Base-by-base conservation (phyloP, 2,888 invertebrate species). In the Hydrotaea diabolus region DNA sequence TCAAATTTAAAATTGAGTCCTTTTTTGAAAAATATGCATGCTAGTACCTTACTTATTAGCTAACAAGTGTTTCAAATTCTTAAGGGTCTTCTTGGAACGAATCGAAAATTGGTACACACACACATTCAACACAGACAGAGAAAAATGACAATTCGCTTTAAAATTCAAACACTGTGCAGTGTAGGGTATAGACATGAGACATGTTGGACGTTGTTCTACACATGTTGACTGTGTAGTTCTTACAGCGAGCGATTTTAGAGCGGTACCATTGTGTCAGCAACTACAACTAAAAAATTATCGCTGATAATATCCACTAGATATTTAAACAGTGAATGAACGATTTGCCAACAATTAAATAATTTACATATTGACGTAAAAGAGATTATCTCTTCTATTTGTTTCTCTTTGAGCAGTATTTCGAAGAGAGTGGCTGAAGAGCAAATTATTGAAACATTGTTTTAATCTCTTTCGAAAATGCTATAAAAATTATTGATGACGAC, bases 171-270 rank as follows among this genome's bases (percentile, higher is more conserved):
- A 21, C 15, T 11, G 15, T 23, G 15, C 59, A 26, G 59, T 59
- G 23, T 23, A 59, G 59, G 59, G 59, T 59, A 19, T 59, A 26
- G 23, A 59, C 59, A 59, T 62, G 62, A 31, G 26, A 66, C 64
- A 36, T 31, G 31, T 26, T n/a, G 46, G 21, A 59, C 7, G 15
- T 23, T 31, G 31, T 31, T 36, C 8, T 62, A 62, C 62, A 62
- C 62, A 62, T 62, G 62, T 62, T 62, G 5, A n/a, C 31, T 11
- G 31, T 31, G 13, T 15, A 62, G 31, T 62, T 62, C 31, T 31
- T 31, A 2, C 31, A 31, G 23, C 62, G 26, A 31, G 36, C 31
- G 62, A 59, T 62, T 36, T 36, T 31, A 62, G 43, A 31, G 62
- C 62, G n/a, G 17, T 62, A 5, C 62, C 62, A 62, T 62, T 62